These are phyloP conservation scores for Pempheris klunzingeri DNA, from an alignment of 2,797 vertebrate genomes.

Conservation along the genomic window DNA sequence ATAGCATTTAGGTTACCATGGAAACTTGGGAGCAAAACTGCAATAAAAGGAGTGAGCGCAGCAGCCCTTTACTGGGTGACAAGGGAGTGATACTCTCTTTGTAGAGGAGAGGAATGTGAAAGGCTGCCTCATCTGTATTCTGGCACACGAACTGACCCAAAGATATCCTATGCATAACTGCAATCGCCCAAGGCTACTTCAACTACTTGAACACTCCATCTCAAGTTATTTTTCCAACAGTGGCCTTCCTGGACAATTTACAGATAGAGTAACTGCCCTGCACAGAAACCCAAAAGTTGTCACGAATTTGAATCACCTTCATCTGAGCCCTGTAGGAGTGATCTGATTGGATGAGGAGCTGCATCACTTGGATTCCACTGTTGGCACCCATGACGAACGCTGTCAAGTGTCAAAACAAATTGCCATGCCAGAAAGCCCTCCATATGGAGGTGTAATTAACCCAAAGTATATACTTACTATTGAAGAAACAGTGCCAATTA, in stretches of 20 bases:
- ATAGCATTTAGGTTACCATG: constrained; percentile 85
- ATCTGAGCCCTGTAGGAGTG: constrained; percentile 6
- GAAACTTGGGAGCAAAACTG: constrained; percentile 78
- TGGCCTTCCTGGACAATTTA: constrained; percentile 61
- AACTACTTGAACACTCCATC: constrained; percentile 53
- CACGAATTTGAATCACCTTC: constrained; percentile 25
- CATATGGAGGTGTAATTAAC: constrained; percentile 29
- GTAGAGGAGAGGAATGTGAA: constrained; percentile 70
- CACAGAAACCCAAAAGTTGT: constrained; percentile 36
- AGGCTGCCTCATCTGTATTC: constrained; percentile 86
- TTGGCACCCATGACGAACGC: constrained; percentile 31
- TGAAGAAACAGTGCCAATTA: background rate
- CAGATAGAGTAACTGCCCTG: constrained; percentile 46
- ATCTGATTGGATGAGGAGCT: constrained; percentile 45
- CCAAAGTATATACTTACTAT: background rate
- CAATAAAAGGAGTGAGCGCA: constrained; percentile 76
- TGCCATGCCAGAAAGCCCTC: constrained; percentile 21
- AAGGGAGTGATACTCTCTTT: constrained; percentile 71
- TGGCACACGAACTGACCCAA: constrained; percentile 75
- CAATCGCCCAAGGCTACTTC: constrained; percentile 64
- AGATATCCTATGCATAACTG: constrained; percentile 80
- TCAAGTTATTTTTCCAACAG: constrained; percentile 39
- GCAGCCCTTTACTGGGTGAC: constrained; percentile 51
- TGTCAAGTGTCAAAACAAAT: constrained; percentile 48
- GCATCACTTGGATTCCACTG: constrained; percentile 33